phyloP scores from a whole-genome alignment of 2,113 vertebrate species.

The Alethe castanea region DNA sequence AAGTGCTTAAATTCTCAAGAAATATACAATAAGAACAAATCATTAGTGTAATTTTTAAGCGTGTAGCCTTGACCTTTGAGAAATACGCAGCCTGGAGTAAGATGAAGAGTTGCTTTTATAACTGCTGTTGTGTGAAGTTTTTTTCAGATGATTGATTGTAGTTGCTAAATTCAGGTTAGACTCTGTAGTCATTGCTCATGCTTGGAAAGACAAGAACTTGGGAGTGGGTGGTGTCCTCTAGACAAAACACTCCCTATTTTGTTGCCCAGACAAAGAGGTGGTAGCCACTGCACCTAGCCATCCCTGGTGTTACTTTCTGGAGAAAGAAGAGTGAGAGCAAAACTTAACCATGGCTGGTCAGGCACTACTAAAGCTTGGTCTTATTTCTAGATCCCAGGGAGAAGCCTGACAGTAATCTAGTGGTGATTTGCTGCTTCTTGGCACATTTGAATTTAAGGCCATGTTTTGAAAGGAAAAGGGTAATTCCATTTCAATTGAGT shows the following conservation, averaged over 20 bases:
- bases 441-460: neutral
- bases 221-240: neutral
- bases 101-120: neutral
- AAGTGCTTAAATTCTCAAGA: neutral
- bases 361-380: neutral
- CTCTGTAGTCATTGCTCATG: neutral
- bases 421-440: neutral
- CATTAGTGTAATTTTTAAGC: neutral
- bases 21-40: neutral
- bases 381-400: neutral
- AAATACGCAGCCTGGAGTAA: neutral
- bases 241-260: neutral
- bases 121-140: neutral
- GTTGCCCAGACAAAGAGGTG: neutral
- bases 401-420: neutral
- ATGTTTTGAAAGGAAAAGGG: neutral
- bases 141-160: neutral
- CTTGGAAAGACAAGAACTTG: neutral
- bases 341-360: neutral
- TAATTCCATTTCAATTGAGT: neutral
- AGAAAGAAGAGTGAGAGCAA: neutral
- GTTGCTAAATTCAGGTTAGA: neutral
- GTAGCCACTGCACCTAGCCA: accelerated
- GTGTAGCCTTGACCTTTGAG: neutral
- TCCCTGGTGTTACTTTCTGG: neutral